Evolutionary conservation across 2,113 vertebrate species (phyloP), one percentile per base, ranked within the genome.

Genomic region (Pyxicephalus adspersus): DNA sequence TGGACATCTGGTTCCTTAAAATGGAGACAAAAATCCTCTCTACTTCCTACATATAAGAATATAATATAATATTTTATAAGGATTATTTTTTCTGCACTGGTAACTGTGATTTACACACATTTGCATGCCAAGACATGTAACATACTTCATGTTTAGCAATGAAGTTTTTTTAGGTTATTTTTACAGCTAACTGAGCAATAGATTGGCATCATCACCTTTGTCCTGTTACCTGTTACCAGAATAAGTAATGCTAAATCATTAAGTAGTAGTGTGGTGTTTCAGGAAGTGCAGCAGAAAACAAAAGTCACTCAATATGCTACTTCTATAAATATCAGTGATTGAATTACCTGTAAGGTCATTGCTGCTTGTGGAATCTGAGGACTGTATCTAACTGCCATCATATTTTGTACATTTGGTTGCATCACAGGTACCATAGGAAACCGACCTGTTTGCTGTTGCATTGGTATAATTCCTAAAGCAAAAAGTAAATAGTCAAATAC

Each of bases 301-400:
- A 22, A n/a, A 64, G 3, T n/a, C 61, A 5, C 13, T 13, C 15
- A 64, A 13, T 64, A 3, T 25, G 2, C 22, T 1, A 58, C 7
- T 58, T 26, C n/a, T 26, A 64, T 26, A 15, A 17, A 11, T 2
- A 64, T 17, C 16, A 25, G 5, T 2, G 4, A 76, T 13, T 26
- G 23, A 19, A 13, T 70, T 70, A 79, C 98, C 96, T 98, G 98
- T 92, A 98, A 95, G 26, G 94, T 66, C 89, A 99, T 95, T 25
- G 95, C 85, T 84, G 93, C 96, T 1, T 95, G 94, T 52, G 96
- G 90, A 92, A 99, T 95, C 79, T 96, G 98, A 38, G 95, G 92
- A n/a, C 92, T 92, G 15, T 95, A 99, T 86, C 95, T 98, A 92
- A 99, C 95, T 77, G 96, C 96, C 92, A 99, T 98, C 94, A 99